Conservation (phyloP, 2,113 vertebrate species). For the Aegotheles bennettii region DNA sequence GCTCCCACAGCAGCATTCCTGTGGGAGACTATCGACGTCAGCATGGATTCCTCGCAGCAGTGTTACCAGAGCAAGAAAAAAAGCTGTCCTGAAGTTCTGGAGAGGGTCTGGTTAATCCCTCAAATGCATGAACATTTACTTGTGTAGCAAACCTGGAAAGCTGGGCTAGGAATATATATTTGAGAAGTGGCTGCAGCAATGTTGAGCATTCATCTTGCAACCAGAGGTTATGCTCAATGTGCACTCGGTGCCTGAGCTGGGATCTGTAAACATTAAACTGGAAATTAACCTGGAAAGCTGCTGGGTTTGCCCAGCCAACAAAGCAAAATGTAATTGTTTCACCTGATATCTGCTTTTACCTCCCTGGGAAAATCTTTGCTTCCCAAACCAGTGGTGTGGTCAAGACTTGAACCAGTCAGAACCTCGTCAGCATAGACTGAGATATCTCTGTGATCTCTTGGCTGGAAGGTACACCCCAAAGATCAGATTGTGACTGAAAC, state of each 20-base stretch:
- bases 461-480: background rate
- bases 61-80: background rate
- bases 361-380: background rate
- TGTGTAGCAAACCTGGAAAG: background rate
- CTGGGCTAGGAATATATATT: background rate
- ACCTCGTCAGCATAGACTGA: background rate
- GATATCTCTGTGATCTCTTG: background rate
- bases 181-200: background rate
- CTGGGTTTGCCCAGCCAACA: background rate
- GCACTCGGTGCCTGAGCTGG: background rate
- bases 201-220: background rate
- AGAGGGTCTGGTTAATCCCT: background rate
- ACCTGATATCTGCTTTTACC: background rate
- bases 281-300: background rate
- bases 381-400: background rate
- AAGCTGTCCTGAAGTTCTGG: background rate
- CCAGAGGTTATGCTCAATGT: background rate
- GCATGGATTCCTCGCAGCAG: background rate
- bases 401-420: background rate
- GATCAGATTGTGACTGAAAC: background rate
- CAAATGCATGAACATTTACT: slow-evolving; percentile 6
- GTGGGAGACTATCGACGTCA: slow-evolving; percentile 8
- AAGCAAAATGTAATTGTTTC: background rate
- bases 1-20: slow-evolving; percentile 33
- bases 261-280: background rate